phyloP scores from a whole-genome alignment of 2,113 vertebrate species.

The Camelus bactrianus region DNA sequence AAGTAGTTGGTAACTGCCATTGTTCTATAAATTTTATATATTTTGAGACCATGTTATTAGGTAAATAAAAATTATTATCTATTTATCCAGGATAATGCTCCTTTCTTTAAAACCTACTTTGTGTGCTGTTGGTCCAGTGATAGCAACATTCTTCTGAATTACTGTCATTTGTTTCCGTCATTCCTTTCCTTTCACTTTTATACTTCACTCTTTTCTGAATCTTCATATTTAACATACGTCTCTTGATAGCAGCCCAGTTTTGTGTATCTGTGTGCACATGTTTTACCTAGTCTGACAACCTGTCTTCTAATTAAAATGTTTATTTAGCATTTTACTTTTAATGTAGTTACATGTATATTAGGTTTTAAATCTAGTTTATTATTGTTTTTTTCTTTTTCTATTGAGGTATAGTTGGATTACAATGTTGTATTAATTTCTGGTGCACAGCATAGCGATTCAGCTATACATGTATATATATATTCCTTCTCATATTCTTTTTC shows the following conservation, averaged over 20 bases:
- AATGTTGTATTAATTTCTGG: too few species aligned
- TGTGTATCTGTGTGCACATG: too few species aligned
- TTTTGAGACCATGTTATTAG: neutral
- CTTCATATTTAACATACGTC: neutral
- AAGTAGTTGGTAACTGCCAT: too few species aligned
- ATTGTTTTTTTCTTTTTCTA: neutral
- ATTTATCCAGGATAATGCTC: rapidly evolving
- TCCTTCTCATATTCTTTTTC: too few species aligned
- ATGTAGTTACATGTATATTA: neutral
- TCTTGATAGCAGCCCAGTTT: neutral
- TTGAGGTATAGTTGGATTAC: too few species aligned
- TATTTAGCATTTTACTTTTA: neutral
- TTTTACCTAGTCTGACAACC: neutral
- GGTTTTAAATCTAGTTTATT: neutral
- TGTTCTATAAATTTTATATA: neutral
- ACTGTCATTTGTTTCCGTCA: neutral
- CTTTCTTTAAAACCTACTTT: neutral
- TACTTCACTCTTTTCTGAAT: neutral
- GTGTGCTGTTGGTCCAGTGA: neutral
- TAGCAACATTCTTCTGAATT: neutral
- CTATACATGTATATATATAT: too few species aligned
- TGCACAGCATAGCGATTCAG: too few species aligned
- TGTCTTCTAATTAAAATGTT: neutral
- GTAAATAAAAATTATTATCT: neutral
- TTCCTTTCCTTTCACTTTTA: neutral